These are phyloP conservation scores for Setipinna tenuifilis DNA, from an alignment of 2,797 vertebrate species.

Conservation along the genomic window DNA sequence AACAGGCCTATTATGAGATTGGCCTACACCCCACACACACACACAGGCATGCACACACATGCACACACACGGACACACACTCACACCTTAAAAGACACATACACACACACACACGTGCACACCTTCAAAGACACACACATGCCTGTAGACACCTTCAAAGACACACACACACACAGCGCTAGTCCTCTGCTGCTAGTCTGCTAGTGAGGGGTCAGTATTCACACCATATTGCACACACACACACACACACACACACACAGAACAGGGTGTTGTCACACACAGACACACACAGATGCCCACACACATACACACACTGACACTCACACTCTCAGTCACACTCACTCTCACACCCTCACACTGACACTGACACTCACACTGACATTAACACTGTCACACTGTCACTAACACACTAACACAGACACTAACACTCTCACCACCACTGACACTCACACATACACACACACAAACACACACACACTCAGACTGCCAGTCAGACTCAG, in stretches of 20 bases:
- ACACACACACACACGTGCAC: conserved; percentile 4
- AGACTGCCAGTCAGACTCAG: not conserved
- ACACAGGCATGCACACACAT: not conserved
- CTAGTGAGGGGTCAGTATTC: too few relatives aligned
- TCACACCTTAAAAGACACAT: not conserved
- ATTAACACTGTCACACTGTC: conserved; percentile 38
- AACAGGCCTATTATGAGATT: too few relatives aligned
- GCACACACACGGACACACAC: not conserved
- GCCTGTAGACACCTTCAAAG: not conserved
- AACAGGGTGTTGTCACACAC: too few relatives aligned
- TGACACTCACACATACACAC: not conserved
- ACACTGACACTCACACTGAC: conserved; percentile 30
- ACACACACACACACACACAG: conserved; percentile 14
- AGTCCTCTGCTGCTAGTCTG: too few relatives aligned
- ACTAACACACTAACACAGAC: conserved; percentile 21
- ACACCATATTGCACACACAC: too few relatives aligned
- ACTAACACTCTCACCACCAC: conserved; percentile 32
- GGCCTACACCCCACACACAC: too few relatives aligned
- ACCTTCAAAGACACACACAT: not conserved
- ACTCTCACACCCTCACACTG: conserved; percentile 18
- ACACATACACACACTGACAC: conserved; percentile 40
- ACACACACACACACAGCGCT: too few relatives aligned
- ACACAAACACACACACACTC: not conserved
- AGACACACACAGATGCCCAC: not conserved
- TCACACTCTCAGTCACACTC: conserved; percentile 23